These are phyloP conservation scores for Toxonevra muliebris DNA, from an alignment of 2,888 invertebrate species.

Conservation along the genomic window DNA sequence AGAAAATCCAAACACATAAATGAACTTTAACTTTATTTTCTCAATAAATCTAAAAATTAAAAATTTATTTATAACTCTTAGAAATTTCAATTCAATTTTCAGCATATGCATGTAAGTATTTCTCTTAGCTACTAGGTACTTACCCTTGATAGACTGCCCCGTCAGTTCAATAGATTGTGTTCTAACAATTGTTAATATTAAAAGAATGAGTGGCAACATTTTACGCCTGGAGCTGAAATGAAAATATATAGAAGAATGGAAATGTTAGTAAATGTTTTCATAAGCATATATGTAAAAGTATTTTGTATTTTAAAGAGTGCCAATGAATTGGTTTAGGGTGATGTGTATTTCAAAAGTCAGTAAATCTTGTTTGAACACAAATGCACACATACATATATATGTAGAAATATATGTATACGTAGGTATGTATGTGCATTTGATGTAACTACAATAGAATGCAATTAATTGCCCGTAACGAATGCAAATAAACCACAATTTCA, in stretches of 20 bases:
- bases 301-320: constrained; percentile 16
- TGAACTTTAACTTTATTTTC: background rate
- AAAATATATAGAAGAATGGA: no score
- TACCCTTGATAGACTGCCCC: constrained; percentile 56
- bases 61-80: background rate
- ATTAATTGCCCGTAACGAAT: constrained; percentile 31
- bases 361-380: background rate
- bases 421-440: background rate
- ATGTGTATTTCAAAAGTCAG: background rate
- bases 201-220: constrained; percentile 32
- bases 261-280: no score
- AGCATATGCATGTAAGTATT: background rate
- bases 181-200: constrained; percentile 30
- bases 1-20: background rate
- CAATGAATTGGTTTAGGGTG: constrained; percentile 10
- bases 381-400: background rate
- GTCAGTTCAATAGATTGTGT: constrained; percentile 43
- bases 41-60: background rate
- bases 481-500: background rate
- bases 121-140: constrained; percentile 20
- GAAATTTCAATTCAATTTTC: background rate
- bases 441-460: constrained; percentile 2
- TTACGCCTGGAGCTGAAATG: constrained; percentile 34
- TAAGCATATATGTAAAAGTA: no score
- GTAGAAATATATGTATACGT: background rate